Evolutionary conservation across 2,113 vertebrate genomes (phyloP).

Genomic region (Cynoglossus semilaevis): DNA sequence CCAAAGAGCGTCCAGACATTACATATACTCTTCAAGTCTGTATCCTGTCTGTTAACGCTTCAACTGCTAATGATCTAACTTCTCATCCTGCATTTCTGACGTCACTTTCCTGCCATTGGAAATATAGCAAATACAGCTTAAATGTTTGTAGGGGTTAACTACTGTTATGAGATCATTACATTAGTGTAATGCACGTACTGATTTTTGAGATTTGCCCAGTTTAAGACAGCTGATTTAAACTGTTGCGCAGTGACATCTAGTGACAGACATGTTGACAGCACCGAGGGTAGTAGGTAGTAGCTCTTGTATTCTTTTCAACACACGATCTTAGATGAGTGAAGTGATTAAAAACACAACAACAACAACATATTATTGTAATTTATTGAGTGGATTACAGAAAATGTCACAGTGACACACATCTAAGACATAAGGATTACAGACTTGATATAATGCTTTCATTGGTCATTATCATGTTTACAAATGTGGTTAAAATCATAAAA

Average conservation of each 20-base stretch:
- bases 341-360: background rate
- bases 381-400: slow-evolving; percentile 42
- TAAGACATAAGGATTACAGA: slow-evolving; percentile 9
- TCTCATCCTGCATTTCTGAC: background rate
- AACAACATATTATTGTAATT: slow-evolving; percentile 24
- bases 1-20: background rate
- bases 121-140: background rate
- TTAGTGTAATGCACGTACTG: too few relatives aligned
- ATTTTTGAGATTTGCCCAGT: too few relatives aligned
- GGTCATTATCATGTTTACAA: background rate
- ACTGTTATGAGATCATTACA: too few relatives aligned
- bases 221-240: background rate
- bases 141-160: background rate
- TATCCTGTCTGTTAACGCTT: background rate
- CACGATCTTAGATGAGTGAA: background rate
- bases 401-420: slow-evolving; percentile 8
- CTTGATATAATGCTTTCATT: slow-evolving; percentile 7
- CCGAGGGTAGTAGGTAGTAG: slow-evolving; percentile 7
- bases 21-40: too few relatives aligned
- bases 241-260: slow-evolving; percentile 50
- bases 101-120: background rate
- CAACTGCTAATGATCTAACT: background rate
- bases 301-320: background rate
- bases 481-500: slow-evolving; percentile 1
- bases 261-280: slow-evolving; percentile 11